Evolutionary conservation across 2,113 vertebrate genomes (phyloP), one percentile per base, ranked within the genome.

Genomic region (Mus pahari): DNA sequence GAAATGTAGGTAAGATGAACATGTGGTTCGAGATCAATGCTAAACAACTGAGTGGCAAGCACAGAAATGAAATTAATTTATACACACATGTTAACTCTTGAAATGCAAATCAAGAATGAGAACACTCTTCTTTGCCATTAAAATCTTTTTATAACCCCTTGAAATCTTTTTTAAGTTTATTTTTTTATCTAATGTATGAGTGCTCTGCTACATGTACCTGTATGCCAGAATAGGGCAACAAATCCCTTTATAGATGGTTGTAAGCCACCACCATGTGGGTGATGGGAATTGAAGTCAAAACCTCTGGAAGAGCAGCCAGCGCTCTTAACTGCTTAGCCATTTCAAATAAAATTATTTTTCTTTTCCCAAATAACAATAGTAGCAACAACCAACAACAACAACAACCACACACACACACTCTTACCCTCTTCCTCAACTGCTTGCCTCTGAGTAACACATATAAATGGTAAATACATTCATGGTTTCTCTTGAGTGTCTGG

Each of bases 51-150:
- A 84, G 62, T 17, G 0, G 4, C 81, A 64, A 64, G 81, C 39
- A 62, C 58, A 64, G 81, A 45, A 62, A 45, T 17, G 3, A 26
- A 31, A 62, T 62, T 62, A 64, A 45, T 64, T 89, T 66, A 71
- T 64, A 22, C 12, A 70, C 50, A 78, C 77, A 19, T 64, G 4
- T 50, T 82, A 77, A 90, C 42, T 55, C 58, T 78, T 77, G n/a
- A 75, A 90, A 81, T 86, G 45, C 55, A 94, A 81, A 70, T 79
- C 53, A 68, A 64, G 66, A 95, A 62, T 92, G 71, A 92, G 74
- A 70, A 77, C 22, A 28, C 86, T 11, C 31, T n/a, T 75, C 60
- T 86, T 86, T 92, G 66, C 66, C 66, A 68, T 33, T 33, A 33
- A 33, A 33, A 68, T 68, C 66, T 68, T 68, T 31, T 31, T 31